Evolutionary conservation across 2,888 invertebrate genomes (phyloP), one percentile per base, ranked within the genome.

Genomic region (Chymomyza amoena): DNA sequence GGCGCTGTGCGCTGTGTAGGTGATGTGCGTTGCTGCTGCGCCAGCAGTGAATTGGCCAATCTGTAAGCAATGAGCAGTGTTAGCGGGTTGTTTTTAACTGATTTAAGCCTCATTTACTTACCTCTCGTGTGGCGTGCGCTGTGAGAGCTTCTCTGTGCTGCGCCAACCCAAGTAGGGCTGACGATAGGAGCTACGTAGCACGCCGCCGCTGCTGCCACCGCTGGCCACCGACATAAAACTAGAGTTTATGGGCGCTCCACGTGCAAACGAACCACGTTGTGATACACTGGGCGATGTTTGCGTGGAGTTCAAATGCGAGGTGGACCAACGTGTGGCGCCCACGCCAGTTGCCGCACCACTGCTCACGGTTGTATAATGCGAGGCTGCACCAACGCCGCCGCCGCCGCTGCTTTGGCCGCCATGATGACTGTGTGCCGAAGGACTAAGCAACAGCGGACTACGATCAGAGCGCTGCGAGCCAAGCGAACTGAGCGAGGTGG

Each of bases 161-260:
- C 97, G 93, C 97, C 97, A 97, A 64, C 97, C 97, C 73, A 97
- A 93, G 92, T 97, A 97, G 0, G 97, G 97, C 90, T 96, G 96
- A 52, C 97, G 94, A 80, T 96, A 96, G 90, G 96, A 96, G 74
- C 89, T 91, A 64, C 92, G 84, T 61, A 91, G 82, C 25, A 87
- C 86, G 13, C 86, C 72, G 74, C 95, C 93, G 51, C 95, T 95
- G 78, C 95, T 94, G 69, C 93, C 93, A 78, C 95, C 95, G 66
- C 93, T 93, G 77, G 95, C 95, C 61, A 93, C 93, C 70, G 95
- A 94, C 66, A 93, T 93, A 77, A 92, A 91, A 83, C 92, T 91
- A 63, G 91, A 90, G 73, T 91, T 92, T 16, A 91, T 89, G 52
- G 90, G 89, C 64, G 92, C 93, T 36, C 93, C 92, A 61, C 95